These are phyloP conservation scores for Orchesella flavescens DNA, from an alignment of 2,888 invertebrate species.

Conservation along the genomic window DNA sequence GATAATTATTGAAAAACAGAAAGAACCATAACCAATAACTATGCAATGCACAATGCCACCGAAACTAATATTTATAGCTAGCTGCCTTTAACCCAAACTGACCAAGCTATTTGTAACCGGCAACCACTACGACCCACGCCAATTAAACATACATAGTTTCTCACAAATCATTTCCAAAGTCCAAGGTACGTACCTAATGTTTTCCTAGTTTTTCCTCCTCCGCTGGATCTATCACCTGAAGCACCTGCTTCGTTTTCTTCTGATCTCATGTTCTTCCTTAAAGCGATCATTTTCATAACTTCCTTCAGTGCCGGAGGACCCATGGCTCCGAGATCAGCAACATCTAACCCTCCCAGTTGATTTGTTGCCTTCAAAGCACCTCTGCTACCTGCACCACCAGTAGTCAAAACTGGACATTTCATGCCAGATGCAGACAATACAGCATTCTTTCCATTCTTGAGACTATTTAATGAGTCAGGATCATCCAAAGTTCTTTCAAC, in stretches of 20 bases:
- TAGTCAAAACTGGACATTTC: slow-evolving; percentile 55
- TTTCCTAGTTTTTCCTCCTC: slow-evolving; percentile 66
- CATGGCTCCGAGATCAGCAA: slow-evolving; percentile 65
- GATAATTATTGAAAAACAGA: slow-evolving; percentile 24
- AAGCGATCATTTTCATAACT: slow-evolving; percentile 71
- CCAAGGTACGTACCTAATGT: slow-evolving; percentile 67
- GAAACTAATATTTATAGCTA: slow-evolving; percentile 29
- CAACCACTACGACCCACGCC: slow-evolving; percentile 28
- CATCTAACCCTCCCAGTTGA: slow-evolving; percentile 61
- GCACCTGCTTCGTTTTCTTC: slow-evolving; percentile 69
- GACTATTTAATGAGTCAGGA: slow-evolving; percentile 70
- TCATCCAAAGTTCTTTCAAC: slow-evolving; percentile 66
- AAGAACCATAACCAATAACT: slow-evolving; percentile 40
- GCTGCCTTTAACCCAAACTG: slow-evolving; percentile 42
- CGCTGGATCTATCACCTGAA: slow-evolving; percentile 49
- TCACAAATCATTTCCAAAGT: slow-evolving; percentile 12
- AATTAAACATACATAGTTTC: neutral
- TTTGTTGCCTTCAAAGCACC: slow-evolving; percentile 55
- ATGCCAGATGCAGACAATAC: slow-evolving; percentile 70
- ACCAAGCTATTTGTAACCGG: slow-evolving; percentile 26
- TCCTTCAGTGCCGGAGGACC: slow-evolving; percentile 69
- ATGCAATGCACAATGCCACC: neutral
- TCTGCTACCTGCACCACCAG: slow-evolving; percentile 46
- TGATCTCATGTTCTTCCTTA: slow-evolving; percentile 67
- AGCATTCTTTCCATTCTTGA: slow-evolving; percentile 72